These are phyloP conservation scores for Phragmatobia fuliginosa DNA, from an alignment of 2,888 invertebrate species.

Conservation along the genomic window DNA sequence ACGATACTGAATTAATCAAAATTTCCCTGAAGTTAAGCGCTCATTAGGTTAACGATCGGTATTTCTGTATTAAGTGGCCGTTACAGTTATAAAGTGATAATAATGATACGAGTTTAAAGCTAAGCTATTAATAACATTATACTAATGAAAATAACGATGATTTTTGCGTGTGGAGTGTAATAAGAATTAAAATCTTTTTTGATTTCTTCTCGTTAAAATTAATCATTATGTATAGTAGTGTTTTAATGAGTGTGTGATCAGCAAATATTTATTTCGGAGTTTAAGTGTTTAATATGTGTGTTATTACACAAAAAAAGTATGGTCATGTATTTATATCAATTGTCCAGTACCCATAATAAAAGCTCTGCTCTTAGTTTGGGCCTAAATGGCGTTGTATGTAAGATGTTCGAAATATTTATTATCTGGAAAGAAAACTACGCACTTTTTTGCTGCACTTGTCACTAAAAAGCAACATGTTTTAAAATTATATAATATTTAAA, in stretches of 20 bases:
- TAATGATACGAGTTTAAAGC: slow-evolving; percentile 27
- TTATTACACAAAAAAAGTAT: too few relatives aligned
- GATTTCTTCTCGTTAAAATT: neutral
- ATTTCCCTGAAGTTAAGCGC: slow-evolving; percentile 37
- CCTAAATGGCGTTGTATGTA: too few relatives aligned
- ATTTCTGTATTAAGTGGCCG: slow-evolving; percentile 43
- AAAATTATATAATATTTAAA: neutral
- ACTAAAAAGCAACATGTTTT: neutral
- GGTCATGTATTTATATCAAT: too few relatives aligned
- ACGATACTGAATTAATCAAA: slow-evolving; percentile 39
- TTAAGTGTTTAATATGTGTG: too few relatives aligned
- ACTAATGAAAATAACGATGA: slow-evolving; percentile 10
- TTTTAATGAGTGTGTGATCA: too few relatives aligned
- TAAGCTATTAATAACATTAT: slow-evolving; percentile 22
- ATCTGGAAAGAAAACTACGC: too few relatives aligned
- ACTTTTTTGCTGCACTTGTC: too few relatives aligned
- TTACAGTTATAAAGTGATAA: slow-evolving; percentile 41
- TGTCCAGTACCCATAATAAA: too few relatives aligned
- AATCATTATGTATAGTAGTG: too few relatives aligned
- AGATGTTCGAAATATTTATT: too few relatives aligned
- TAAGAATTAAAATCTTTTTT: neutral
- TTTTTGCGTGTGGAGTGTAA: neutral
- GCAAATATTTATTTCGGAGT: too few relatives aligned
- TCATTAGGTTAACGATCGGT: slow-evolving; percentile 42
- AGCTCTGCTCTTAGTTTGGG: too few relatives aligned